phyloP scores from a whole-genome alignment of 2,888 invertebrate genomes.

The Pristionchus entomophagus region DNA sequence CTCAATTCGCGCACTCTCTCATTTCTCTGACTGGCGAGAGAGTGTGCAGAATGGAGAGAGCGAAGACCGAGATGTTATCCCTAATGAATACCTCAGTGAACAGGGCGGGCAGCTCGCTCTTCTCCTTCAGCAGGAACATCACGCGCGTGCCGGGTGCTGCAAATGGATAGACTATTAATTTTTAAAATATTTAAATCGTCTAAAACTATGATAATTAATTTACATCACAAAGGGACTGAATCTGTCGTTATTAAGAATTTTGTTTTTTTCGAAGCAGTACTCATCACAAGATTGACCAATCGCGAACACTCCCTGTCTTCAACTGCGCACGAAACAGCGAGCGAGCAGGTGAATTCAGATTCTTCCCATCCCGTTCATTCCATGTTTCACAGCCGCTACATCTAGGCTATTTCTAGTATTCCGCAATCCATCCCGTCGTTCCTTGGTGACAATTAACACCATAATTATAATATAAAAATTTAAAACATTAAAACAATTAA shows the following conservation, averaged over 20 bases:
- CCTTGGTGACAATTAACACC: too few relatives aligned
- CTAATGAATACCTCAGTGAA: too few relatives aligned
- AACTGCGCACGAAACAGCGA: not conserved
- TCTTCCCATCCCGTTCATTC: not conserved
- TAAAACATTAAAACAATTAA: not conserved
- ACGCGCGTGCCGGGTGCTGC: slow-evolving; percentile 90
- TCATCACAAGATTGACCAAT: too few relatives aligned
- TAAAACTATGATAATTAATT: not conserved
- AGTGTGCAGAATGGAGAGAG: too few relatives aligned
- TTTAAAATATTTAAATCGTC: not conserved
- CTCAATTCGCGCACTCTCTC: too few relatives aligned
- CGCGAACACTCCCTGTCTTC: not conserved
- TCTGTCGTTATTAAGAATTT: too few relatives aligned
- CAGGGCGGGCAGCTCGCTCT: slow-evolving; percentile 84
- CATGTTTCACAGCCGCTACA: not conserved
- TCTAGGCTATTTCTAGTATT: not conserved
- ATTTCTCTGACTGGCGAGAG: too few relatives aligned
- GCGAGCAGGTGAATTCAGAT: not conserved
- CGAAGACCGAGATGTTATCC: too few relatives aligned
- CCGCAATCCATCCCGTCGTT: not conserved
- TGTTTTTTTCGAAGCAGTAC: too few relatives aligned
- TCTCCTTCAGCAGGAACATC: slow-evolving; percentile 96
- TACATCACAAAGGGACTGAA: too few relatives aligned
- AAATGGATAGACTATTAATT: not conserved
- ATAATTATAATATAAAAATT: not conserved